These are phyloP conservation scores for Sula dactylatra DNA, from an alignment of 2,113 vertebrate species.

Conservation along the genomic window DNA sequence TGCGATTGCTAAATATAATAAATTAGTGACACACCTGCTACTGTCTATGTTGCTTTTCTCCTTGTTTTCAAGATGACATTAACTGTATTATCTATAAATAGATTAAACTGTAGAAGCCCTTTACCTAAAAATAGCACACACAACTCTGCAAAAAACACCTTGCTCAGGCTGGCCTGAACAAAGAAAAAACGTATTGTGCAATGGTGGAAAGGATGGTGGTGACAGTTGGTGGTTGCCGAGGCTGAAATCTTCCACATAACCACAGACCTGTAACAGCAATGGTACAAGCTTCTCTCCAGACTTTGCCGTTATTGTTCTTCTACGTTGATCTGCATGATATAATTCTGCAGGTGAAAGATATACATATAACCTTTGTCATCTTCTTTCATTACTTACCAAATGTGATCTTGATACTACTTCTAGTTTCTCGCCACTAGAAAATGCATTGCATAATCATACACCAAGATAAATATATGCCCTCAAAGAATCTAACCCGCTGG, in stretches of 20 bases:
- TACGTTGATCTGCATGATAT: background rate
- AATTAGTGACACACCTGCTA: conserved; percentile 14
- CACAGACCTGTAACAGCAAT: background rate
- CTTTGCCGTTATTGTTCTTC: background rate
- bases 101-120: background rate
- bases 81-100: conserved; percentile 24
- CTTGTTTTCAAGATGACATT: conserved; percentile 3
- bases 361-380: background rate
- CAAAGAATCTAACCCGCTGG: background rate
- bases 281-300: background rate
- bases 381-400: background rate
- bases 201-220: background rate
- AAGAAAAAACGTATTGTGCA: background rate
- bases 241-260: background rate
- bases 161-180: background rate
- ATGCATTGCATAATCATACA: background rate
- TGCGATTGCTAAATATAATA: background rate
- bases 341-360: background rate
- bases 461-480: background rate
- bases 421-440: background rate
- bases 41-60: background rate
- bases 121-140: background rate
- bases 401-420: background rate
- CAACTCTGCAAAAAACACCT: background rate
- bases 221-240: background rate